Evolutionary conservation across 2,888 invertebrate genomes (phyloP), one percentile per base, ranked within the genome.

Genomic region (Amiota minor): DNA sequence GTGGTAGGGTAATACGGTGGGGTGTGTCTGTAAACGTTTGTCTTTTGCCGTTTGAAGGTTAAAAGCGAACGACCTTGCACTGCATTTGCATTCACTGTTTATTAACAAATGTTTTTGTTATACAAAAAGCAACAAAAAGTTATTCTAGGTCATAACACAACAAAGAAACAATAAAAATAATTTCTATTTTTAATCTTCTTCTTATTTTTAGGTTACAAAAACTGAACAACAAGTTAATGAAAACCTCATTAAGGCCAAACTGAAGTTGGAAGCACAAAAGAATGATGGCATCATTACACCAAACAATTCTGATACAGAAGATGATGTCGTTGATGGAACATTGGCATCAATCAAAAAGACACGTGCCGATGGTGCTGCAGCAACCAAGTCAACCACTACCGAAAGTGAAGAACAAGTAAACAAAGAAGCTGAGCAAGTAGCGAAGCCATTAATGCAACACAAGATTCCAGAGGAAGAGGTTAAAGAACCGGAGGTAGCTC

Each of bases 281-380:
- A 80, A 78, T 59, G 72, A 74, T 59, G 86, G 85, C 73, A 82
- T 89, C 80, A 92, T 95, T 72, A 96, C 96, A 3, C 96, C 96
- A 0, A 95, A 96, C 89, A 95, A 95, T 20, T 96, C 96, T 0
- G 96, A 97, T 89, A 95, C 95, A 0, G 96, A 96, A 90, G 91
- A 94, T 80, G 93, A 95, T 89, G 77, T 80, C 1, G 92, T 92
- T 80, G 92, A 92, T 88, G 70, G 14, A 23, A 62, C 12, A 6
- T 35, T 62, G 62, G 23, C 70, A 55, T 76, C 90, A 83, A 91
- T 91, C 75, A 92, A 92, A 73, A 89, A 88, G 84, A 89, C 79
- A 23, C 88, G 88, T 35, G 62, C 88, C 59, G 88, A 88, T 62
- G 72, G 71, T 50, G 77, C 82, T 65, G 80, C 86, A 14, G 76